Evolutionary conservation across 1,140 invertebrate genomes (phyloP).

Genomic region (Papilio machaon): DNA sequence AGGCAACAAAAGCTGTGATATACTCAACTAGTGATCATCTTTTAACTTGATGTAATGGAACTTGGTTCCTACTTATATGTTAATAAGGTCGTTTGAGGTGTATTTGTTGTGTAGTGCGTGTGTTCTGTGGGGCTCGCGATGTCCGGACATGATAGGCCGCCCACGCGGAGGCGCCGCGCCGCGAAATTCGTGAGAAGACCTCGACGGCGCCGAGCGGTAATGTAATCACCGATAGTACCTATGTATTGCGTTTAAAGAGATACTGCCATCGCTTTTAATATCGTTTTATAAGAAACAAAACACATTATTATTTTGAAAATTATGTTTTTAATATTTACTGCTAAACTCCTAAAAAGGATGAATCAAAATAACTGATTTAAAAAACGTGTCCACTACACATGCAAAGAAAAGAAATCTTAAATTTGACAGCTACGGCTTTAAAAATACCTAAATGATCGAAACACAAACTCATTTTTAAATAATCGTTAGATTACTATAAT

Average conservation of each 20-base stretch:
- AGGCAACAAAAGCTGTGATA: constrained; percentile 65
- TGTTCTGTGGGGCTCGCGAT: constrained; percentile 66
- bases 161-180: constrained; percentile 74
- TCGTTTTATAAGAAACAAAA: constrained; percentile 30
- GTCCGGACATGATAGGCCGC: constrained; percentile 74
- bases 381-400: neutral
- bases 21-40: constrained; percentile 18
- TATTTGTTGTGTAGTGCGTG: constrained; percentile 52
- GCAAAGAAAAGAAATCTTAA: neutral
- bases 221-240: constrained; percentile 45
- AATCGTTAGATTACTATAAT: neutral
- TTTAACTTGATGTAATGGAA: constrained; percentile 30
- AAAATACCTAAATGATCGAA: neutral
- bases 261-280: constrained; percentile 39
- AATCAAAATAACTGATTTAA: too few species aligned
- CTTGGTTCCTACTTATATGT: constrained; percentile 49
- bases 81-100: constrained; percentile 48
- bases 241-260: constrained; percentile 39
- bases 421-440: neutral
- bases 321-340: too few species aligned
- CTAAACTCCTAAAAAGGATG: too few species aligned
- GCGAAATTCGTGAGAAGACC: constrained; percentile 79
- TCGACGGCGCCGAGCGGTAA: constrained; percentile 62
- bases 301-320: neutral
- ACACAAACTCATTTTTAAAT: neutral